These are phyloP conservation scores for Paradoxurus hermaphroditus DNA, from an alignment of 2,113 vertebrate species.

Conservation along the genomic window DNA sequence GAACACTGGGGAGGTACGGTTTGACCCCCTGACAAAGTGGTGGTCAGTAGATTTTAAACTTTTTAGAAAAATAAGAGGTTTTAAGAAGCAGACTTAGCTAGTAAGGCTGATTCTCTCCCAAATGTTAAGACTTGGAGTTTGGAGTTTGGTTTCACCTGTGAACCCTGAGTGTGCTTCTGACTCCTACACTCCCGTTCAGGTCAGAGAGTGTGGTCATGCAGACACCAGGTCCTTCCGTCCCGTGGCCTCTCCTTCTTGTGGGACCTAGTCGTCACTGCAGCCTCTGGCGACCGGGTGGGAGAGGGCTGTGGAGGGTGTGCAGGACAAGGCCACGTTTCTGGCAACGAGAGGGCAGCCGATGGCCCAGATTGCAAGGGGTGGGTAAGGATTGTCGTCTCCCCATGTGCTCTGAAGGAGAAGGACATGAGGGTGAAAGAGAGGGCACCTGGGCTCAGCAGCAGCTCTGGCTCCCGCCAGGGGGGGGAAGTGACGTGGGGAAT, in stretches of 20 bases:
- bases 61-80: neutral
- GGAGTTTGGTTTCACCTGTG: too few species aligned
- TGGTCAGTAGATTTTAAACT: neutral
- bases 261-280: neutral
- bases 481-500: neutral
- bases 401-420: too few species aligned
- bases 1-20: neutral
- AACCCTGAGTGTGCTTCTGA: neutral
- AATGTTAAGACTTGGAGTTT: neutral
- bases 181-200: accelerated
- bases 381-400: accelerated
- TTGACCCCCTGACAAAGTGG: neutral
- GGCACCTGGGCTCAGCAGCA: neutral
- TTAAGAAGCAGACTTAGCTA: neutral
- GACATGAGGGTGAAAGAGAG: neutral
- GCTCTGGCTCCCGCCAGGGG: too few species aligned
- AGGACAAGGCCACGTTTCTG: neutral
- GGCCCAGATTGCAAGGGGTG: accelerated
- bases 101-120: accelerated
- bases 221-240: neutral
- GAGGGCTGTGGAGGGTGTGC: too few species aligned
- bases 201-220: neutral
- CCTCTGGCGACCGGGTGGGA: neutral
- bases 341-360: neutral
- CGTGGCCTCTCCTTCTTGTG: neutral